Conservation (phyloP, 2,888 invertebrate species). For the Scelioninae gen. 1 region DNA sequence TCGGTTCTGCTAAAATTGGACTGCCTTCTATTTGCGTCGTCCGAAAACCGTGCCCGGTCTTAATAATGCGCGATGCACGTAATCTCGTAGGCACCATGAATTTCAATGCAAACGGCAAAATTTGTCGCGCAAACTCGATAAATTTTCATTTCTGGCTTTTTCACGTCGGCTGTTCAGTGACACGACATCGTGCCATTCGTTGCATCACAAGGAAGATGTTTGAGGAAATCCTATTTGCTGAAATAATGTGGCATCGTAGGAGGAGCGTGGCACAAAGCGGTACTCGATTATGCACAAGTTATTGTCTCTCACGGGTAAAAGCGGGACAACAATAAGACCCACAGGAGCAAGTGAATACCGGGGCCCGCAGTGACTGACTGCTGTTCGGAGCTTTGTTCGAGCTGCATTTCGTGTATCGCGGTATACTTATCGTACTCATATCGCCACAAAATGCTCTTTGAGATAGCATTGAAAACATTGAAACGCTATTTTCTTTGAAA, state of each 20-base stretch:
- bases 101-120: constrained; percentile 47
- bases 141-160: constrained; percentile 50
- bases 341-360: constrained; percentile 18
- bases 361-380: constrained; percentile 27
- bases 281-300: constrained; percentile 58
- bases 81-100: constrained; percentile 29
- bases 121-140: constrained; percentile 47
- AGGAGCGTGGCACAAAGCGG: constrained; percentile 49
- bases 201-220: constrained; percentile 38
- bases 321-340: constrained; percentile 46
- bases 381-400: constrained; percentile 31
- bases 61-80: constrained; percentile 47
- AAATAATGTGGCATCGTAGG: constrained; percentile 35
- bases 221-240: constrained; percentile 67
- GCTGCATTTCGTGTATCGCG: constrained; percentile 15
- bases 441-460: background rate
- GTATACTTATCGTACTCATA: constrained; percentile 15
- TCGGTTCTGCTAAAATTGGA: constrained; percentile 33
- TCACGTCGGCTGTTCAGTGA: constrained; percentile 2
- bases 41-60: constrained; percentile 28
- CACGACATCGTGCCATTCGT: background rate
- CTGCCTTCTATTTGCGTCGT: constrained; percentile 38
- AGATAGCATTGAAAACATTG: constrained; percentile 1
- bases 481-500: constrained; percentile 5
- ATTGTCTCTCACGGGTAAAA: constrained; percentile 52